Base-by-base conservation (phyloP, 2,888 invertebrate genomes). In the Electrophaes corylata region DNA sequence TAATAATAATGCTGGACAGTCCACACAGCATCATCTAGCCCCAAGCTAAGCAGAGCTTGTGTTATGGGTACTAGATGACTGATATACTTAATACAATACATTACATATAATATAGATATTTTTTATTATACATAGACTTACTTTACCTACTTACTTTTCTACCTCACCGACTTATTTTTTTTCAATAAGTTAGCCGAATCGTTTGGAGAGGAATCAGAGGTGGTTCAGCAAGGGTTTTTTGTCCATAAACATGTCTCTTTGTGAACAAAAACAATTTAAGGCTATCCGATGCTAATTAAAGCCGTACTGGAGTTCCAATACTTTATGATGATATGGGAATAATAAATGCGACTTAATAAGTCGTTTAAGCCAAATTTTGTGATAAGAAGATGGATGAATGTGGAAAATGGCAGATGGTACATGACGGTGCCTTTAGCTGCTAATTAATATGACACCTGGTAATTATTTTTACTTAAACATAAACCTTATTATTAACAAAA, bases 331-430 rank as follows among this genome's bases (percentile, higher is more conserved):
- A 6, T 29, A 29, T 29, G 26, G 26, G 10, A 29, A 29, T 10
- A 29, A 29, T 29, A 10, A 10, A 29, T 35, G 37, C 39, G 16
- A 14, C 19, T 8, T 53, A 45, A 53, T 52, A 39, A 45, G 31
- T 31, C 45, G 19, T 23, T 52, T 45, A 37, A 39, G 23, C 26
- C 8, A 41, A 44, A 10, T 44, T 37, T 16, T 0, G 51, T 37
- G 43, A 29, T 19, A 31, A 40, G 45, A 46, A 40, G 53, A 53
- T 37, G 26, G 3, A 51, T 52, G 35, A 35, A 23, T 51, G 23
- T 52, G 26, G 35, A 26, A 43, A 44, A 10, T 14, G 14, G 45
- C 39, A 46, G 53, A 19, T 53, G 53, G 45, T 39, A 12, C 6
- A n/a, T 12, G 10, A n/a, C n/a, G n/a, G n/a, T n/a, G n/a, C n/a